Base-by-base conservation (phyloP, 2,888 invertebrate species). In the Linnaemya tessellans region DNA sequence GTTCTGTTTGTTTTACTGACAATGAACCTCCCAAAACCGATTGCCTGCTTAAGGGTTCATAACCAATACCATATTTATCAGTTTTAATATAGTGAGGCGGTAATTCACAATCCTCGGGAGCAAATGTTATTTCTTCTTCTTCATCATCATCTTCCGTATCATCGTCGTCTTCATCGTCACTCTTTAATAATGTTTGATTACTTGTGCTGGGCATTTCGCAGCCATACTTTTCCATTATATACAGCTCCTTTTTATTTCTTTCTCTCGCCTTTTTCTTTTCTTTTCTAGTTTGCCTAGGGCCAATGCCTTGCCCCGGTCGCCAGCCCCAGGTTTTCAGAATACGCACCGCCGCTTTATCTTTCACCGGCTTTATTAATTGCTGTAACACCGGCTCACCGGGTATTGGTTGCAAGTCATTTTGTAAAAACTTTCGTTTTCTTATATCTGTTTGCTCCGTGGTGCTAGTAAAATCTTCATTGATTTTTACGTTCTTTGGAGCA, bases 281-380 rank as follows among this genome's bases (percentile, higher is more conserved):
- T 0, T 87, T 89, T 1, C 89, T 89, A 0, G 93, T 93, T 78
- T 89, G 90, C 1, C 94, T 89, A 3, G 93, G 93, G 0, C 93
- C 93, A 10, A 92, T 89, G 15, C 98, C 98, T 92, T 98, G 97
- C 0, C 98, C 98, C 3, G 96, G 96, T 88, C 96, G 95, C 97
- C 99, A 98, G 0, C 99, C 99, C 96, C 99, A 97, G 87, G 95
- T 95, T 75, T 96, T 95, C 49, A 99, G 93, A 89, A 99, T 94
- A 84, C 94, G 94, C 58, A 98, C 95, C 0, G 99, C 99, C 10
- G 98, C 95, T 0, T 98, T 97, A 90, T 98, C 96, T 87, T 97
- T 97, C 20, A 95, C 95, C 0, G 96, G 95, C 25, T 94, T 93
- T 18, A 97, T 92, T 2, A 97, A 90, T 81, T 96, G 94, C 70